Evolutionary conservation across 1,140 invertebrate genomes (phyloP).

Genomic region (Anastatus disparis): DNA sequence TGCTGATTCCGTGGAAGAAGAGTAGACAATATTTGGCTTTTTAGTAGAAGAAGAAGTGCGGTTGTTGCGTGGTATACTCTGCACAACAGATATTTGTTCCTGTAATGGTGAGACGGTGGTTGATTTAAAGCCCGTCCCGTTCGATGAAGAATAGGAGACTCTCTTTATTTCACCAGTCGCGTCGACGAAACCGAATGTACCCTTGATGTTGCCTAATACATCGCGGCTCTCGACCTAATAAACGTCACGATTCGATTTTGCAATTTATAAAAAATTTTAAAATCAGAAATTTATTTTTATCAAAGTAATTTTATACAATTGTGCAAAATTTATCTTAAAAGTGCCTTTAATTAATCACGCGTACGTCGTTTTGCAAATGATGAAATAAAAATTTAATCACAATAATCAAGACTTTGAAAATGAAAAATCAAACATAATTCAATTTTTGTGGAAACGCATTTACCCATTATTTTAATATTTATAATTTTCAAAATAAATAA

Average conservation of each 20-base stretch:
- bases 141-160: constrained; percentile 80
- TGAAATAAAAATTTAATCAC: too few species aligned
- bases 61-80: constrained; percentile 64
- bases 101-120: constrained; percentile 64
- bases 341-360: too few species aligned
- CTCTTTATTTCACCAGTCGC: constrained; percentile 82
- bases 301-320: too few species aligned
- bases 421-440: too few species aligned
- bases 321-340: too few species aligned
- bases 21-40: constrained; percentile 59
- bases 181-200: constrained; percentile 87
- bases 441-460: too few species aligned
- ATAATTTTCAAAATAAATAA: too few species aligned
- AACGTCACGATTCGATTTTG: constrained; percentile 46
- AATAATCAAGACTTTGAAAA: too few species aligned
- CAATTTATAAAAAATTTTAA: background rate
- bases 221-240: constrained; percentile 80
- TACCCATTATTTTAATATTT: too few species aligned
- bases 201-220: constrained; percentile 83
- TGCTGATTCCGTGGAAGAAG: constrained; percentile 63
- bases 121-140: constrained; percentile 69
- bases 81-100: constrained; percentile 66
- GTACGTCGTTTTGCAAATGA: too few species aligned
- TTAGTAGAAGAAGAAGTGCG: constrained; percentile 53
- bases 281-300: too few species aligned